These are phyloP conservation scores for Erinaceus europaeus DNA, from an alignment of 2,113 vertebrate genomes.

Conservation along the genomic window DNA sequence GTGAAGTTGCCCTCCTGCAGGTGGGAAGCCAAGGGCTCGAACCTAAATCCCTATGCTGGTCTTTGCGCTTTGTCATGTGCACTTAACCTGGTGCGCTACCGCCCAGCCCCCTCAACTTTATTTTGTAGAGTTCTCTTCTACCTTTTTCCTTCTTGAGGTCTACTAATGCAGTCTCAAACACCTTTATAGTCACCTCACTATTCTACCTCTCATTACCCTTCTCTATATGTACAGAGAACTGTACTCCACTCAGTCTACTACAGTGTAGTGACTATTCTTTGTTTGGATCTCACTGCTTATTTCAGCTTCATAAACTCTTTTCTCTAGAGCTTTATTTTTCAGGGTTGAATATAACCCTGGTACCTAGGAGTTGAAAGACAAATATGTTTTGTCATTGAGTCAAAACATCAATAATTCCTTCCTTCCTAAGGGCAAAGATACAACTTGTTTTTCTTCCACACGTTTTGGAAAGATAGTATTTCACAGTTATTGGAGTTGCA, in stretches of 20 bases:
- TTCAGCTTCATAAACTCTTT: not conserved
- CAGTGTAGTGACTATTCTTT: not conserved
- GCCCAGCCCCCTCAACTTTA: no score
- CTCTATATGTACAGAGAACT: not conserved
- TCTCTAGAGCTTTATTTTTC: not conserved
- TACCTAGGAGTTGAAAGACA: not conserved
- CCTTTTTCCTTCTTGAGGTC: not conserved
- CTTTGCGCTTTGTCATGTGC: no score
- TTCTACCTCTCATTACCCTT: not conserved
- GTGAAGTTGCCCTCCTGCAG: no score
- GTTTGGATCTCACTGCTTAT: not conserved
- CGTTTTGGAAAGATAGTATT: conserved; percentile 17
- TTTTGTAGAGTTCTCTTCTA: not conserved
- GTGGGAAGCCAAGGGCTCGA: no score
- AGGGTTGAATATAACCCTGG: not conserved
- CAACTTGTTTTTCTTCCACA: not conserved
- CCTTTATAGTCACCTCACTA: not conserved
- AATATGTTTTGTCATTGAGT: conserved; percentile 18
- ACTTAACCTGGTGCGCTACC: no score
- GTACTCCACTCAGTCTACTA: accelerated
- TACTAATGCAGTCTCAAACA: not conserved
- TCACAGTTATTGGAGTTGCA: not conserved
- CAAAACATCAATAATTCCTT: not conserved
- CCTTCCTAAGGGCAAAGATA: not conserved
- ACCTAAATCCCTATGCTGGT: no score